A percentile compares a stretch with the other conserved stretches of the same genome.
phyloP scores from a whole-genome alignment of 2,888 invertebrate genomes.

The Drosophila hamatofila region DNA sequence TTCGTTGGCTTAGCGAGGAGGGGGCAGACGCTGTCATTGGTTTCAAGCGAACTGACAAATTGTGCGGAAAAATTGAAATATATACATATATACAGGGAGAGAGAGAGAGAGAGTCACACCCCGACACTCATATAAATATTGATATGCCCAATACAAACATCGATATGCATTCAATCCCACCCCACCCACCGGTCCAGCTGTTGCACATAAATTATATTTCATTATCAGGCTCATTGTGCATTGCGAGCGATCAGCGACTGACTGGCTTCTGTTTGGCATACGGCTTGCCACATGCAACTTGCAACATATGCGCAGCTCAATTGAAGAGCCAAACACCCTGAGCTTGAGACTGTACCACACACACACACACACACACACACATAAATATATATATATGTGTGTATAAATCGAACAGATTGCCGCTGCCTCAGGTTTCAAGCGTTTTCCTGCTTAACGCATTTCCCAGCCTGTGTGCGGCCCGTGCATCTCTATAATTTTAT shows the following conservation, averaged over 20 bases:
- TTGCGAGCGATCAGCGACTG: neutral
- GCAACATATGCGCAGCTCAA: conserved; percentile 34
- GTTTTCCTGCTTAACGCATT: conserved; percentile 59
- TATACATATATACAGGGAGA: neutral
- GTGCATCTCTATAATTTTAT: conserved; percentile 21
- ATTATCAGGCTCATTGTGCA: conserved; percentile 45
- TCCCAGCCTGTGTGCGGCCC: conserved; percentile 30
- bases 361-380: neutral
- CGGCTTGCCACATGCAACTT: conserved; percentile 19
- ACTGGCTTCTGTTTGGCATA: conserved; percentile 43
- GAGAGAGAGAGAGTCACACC: conserved; percentile 23
- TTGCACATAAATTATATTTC: conserved; percentile 61
- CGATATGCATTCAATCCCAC: conserved; percentile 20
- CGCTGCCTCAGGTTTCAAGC: conserved; percentile 55
- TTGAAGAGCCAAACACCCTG: conserved; percentile 13
- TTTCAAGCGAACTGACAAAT: conserved; percentile 36
- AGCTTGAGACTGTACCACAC: conserved; percentile 17
- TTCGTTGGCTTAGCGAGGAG: neutral
- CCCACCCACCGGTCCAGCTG: conserved; percentile 21
- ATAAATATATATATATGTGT: neutral
- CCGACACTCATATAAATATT: conserved; percentile 53
- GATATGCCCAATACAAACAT: conserved; percentile 56
- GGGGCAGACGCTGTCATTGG: conserved; percentile 2
- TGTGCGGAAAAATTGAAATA: conserved; percentile 14
- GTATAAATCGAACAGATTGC: conserved; percentile 29